Evolutionary conservation across 35 echinoderm and acorn worm species (phyloP).

Genomic region (Antedon bifida): DNA sequence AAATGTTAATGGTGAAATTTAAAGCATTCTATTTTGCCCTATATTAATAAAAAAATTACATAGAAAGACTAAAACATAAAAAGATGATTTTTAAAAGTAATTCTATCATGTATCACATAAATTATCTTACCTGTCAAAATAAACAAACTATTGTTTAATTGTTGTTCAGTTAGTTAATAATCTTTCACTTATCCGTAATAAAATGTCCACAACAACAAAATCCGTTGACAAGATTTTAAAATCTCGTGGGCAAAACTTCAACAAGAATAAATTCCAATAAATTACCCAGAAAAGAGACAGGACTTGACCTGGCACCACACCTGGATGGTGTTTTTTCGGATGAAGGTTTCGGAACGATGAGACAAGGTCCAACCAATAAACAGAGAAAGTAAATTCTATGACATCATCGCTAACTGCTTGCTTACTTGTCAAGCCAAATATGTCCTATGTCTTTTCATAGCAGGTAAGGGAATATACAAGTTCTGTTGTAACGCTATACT

Average conservation of each 20-base stretch:
- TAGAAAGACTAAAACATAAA: too few relatives aligned
- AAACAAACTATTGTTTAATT: not conserved
- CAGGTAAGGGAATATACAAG: not conserved
- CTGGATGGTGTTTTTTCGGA: not conserved
- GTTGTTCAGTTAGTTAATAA: too few relatives aligned
- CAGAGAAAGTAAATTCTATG: not conserved
- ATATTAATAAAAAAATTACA: too few relatives aligned
- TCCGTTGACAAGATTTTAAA: not conserved
- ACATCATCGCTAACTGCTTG: not conserved
- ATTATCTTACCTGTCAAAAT: not conserved
- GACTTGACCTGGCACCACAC: not conserved
- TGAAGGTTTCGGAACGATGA: not conserved
- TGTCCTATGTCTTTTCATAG: not conserved
- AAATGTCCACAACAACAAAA: not conserved
- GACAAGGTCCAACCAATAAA: not conserved
- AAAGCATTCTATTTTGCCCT: too few relatives aligned
- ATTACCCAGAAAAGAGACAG: not conserved
- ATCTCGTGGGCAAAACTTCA: not conserved
- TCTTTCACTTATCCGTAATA: too few relatives aligned
- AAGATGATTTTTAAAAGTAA: too few relatives aligned
- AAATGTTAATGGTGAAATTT: too few relatives aligned
- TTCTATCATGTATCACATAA: not conserved
- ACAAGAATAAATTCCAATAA: not conserved
- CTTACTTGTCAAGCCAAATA: not conserved
- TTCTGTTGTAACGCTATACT: not conserved